Base-by-base conservation (phyloP, 1,140 invertebrate genomes). In the Cyphomyrmex costatus region DNA sequence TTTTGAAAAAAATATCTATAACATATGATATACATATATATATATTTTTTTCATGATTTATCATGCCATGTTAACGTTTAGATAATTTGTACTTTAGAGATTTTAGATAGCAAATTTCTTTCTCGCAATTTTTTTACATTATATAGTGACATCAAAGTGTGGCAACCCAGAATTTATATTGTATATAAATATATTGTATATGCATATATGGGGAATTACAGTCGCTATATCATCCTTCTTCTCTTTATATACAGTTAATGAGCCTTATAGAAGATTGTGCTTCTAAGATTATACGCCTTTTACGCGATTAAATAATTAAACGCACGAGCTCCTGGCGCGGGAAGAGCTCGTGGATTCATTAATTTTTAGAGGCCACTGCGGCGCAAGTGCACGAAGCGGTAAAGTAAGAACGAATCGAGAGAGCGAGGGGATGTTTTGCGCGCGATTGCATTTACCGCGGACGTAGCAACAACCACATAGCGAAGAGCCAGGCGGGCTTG, bases 391-490 rank as follows among this genome's bases (percentile, higher is more conserved):
- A 27, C 58, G 21, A 19, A 56, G 83, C 46, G 76, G 49, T 66
- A 66, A 78, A 36, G 51, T 85, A 85, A 66, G 51, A 66, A 85
- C 73, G 53, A 66, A 79, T 66, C 33, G 49, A 66, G 63, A 49
- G 65, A 30, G 46, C 79, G 56, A 33, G 46, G 65, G 79, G 79
- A 83, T 83, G 68, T 60, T 83, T 83, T 74, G 79, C 68, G 53
- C 79, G 53, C 68, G 68, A 83, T 83, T 83, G 68, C 79, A 83
- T 83, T 83, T 83, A 74, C 79, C 53, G 30, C 77, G 77, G 46
- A 83, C 56, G 79, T 61, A 74, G 79, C 68, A 60, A 73, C 79
- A 74, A 33, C 19, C 30, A 33, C 27, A 49, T 56, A 80, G 63
- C 56, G 71, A 53, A 63, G 61, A 58, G 74, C 27, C 30, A 61